Conservation (phyloP, 2,888 invertebrate genomes). For the Acleris laterana region DNA sequence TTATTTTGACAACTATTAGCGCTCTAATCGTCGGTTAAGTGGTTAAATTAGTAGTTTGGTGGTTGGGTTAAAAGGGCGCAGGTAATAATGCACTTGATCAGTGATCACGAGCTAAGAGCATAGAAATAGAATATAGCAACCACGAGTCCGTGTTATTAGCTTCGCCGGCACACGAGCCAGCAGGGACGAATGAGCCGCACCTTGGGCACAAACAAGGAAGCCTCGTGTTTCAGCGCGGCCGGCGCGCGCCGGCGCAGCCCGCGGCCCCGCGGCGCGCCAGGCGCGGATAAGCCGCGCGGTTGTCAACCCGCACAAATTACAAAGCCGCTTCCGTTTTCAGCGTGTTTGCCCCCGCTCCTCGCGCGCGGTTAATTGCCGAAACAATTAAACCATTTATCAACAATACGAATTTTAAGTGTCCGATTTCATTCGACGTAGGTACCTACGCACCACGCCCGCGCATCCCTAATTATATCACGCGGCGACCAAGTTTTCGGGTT, state of each 20-base stretch:
- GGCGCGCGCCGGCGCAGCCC: not conserved
- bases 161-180: no score
- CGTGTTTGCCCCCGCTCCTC: constrained; percentile 41
- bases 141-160: no score
- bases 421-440: constrained; percentile 50
- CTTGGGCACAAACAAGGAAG: no score
- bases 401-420: constrained; percentile 60
- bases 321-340: constrained; percentile 39
- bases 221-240: no score
- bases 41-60: no score
- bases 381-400: constrained; percentile 51
- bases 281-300: constrained; percentile 7
- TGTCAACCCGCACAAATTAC: constrained; percentile 40
- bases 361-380: constrained; percentile 42
- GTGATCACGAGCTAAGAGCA: no score
- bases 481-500: constrained; percentile 48
- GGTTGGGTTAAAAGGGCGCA: no score
- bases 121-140: no score
- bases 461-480: constrained; percentile 54
- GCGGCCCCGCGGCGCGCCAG: not conserved
- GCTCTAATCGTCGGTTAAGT: no score
- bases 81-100: no score
- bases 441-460: constrained; percentile 45
- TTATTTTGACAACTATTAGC: no score
- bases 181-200: no score